Evolutionary conservation across 1,140 invertebrate species (phyloP).

Genomic region (Euura lappo): DNA sequence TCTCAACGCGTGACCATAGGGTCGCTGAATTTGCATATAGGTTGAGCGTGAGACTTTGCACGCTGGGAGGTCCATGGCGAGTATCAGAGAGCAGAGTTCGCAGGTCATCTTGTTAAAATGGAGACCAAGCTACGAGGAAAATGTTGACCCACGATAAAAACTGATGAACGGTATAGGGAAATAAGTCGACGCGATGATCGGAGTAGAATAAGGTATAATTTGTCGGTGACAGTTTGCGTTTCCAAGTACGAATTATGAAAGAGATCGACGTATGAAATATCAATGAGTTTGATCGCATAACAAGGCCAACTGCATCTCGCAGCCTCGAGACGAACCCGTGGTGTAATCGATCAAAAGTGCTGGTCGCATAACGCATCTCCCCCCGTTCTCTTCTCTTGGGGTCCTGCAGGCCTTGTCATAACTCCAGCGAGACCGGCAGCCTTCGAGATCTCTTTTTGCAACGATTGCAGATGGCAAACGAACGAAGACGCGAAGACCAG

Average conservation of each 20-base stretch:
- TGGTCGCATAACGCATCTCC: background rate
- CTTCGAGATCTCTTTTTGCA: background rate
- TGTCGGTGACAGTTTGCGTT: too few relatives aligned
- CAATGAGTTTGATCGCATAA: background rate
- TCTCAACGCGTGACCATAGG: background rate
- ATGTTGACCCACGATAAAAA: too few relatives aligned
- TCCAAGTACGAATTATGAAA: background rate
- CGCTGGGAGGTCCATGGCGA: background rate
- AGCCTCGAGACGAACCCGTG: background rate
- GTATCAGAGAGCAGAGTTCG: background rate
- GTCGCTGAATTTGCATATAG: background rate
- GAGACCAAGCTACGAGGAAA: too few relatives aligned
- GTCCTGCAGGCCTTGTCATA: background rate
- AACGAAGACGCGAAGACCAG: background rate
- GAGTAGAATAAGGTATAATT: too few relatives aligned
- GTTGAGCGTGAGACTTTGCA: background rate
- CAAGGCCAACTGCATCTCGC: slow-evolving; percentile 3
- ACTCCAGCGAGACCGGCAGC: background rate
- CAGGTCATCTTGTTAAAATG: background rate
- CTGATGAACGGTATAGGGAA: too few relatives aligned
- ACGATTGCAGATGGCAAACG: background rate
- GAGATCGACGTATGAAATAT: background rate
- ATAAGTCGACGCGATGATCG: too few relatives aligned
- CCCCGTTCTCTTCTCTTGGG: background rate
- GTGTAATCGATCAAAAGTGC: background rate